These are phyloP conservation scores for Drosophila mimetica DNA, from an alignment of 2,888 invertebrate species.

Conservation along the genomic window DNA sequence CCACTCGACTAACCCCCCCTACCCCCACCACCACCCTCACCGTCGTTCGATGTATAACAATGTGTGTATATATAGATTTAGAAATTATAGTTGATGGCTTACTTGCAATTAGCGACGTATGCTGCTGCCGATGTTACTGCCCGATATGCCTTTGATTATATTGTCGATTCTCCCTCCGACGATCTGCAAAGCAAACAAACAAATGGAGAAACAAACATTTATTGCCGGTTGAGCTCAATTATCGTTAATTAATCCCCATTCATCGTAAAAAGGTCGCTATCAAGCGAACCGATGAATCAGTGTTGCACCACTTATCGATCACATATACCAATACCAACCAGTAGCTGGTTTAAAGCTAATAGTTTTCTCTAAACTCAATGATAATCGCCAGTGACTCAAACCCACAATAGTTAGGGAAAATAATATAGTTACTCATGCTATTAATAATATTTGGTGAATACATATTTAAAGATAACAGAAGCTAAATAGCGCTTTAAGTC, in stretches of 20 bases:
- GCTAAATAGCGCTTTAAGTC: not conserved
- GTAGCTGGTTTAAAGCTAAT: conserved; percentile 1
- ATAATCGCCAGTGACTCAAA: not conserved
- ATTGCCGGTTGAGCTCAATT: conserved; percentile 16
- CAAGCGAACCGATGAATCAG: conserved; percentile 22
- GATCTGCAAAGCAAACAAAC: conserved; percentile 40
- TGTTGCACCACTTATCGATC: conserved; percentile 20
- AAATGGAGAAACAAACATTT: conserved; percentile 17
- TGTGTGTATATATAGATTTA: conserved; percentile 56
- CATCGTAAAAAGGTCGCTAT: conserved; percentile 18
- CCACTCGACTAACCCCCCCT: conserved; percentile 15
- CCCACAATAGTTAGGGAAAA: not conserved
- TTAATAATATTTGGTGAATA: not conserved
- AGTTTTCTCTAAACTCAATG: not conserved
- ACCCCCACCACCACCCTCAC: not conserved
- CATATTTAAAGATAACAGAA: not conserved
- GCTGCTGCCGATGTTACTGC: conserved; percentile 8
- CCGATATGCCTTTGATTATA: conserved; percentile 33
- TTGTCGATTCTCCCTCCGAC: conserved; percentile 17
- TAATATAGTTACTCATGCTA: not conserved
- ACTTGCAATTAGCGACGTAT: conserved; percentile 40
- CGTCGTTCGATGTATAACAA: conserved; percentile 1
- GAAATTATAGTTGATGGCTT: conserved; percentile 64
- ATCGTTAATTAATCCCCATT: conserved; percentile 28
- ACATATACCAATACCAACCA: not conserved